Evolutionary conservation across 2,113 vertebrate genomes (phyloP), one percentile per base, ranked within the genome.

Genomic region (Galeopterus variegatus): DNA sequence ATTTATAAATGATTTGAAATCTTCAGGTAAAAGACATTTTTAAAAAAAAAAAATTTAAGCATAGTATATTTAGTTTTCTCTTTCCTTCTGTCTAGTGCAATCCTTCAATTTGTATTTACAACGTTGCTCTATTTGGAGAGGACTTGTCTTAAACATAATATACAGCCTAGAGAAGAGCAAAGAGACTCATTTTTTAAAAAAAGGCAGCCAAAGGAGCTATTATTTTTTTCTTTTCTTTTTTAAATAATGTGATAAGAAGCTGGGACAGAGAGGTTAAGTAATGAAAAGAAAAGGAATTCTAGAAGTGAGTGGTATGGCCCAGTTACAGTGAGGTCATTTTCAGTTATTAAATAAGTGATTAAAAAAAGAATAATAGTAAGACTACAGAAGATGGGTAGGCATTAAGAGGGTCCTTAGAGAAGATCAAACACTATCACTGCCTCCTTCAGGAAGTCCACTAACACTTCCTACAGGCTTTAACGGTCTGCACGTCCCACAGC

Each of bases 1-100:
- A 54, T 17, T 79, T 69, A 72, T 15, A 50, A 84, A 33, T 67
- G 11, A 80, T 48, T 82, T 89, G 33, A 82, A 90, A 87, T 58
- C 6, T 90, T 88, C 23, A 64, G 23, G 23, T 89, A 76, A 89
- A 93, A n/a, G 4, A 17, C 9, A 21, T 65, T 11, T 86, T 81
- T 70, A 92, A 96, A 84, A 62, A 48, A 83, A 92, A 83, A 8
- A 9, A 69, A 52, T 73, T 60, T 88, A 48, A 87, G 31, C 45
- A 56, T 5, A 36, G 3, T 24, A 17, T 70, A 17, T 62, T 36
- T 21, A 19, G 0, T 83, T 50, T 79, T 83, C 56, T 79, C 48
- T 28, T 88, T 52, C 23, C 15, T 69, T 60, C 10, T 77, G 18
- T 64, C 50, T 36, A 79, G 12, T 87, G 33, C 41, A 75, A 24